A percentile compares a stretch with the other conserved stretches of the same genome.
Conservation (phyloP, 2,113 vertebrate genomes). For the Platanista minor region DNA sequence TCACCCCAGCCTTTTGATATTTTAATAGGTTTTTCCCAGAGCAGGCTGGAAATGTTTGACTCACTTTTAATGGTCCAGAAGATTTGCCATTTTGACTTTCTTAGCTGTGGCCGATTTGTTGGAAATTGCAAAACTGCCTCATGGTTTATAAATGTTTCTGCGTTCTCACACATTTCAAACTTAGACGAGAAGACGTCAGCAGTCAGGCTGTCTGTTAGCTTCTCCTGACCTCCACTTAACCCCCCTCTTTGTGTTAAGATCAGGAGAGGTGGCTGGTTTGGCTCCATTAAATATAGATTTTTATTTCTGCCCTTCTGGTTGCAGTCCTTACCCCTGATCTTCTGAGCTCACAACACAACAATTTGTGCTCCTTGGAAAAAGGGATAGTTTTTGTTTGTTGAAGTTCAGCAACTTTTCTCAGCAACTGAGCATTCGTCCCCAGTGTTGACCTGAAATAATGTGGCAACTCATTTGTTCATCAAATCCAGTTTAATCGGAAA, state of each 20-base stretch:
- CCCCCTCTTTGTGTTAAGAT: not conserved
- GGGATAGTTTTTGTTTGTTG: not conserved
- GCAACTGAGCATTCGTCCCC: not conserved
- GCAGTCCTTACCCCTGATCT: not conserved
- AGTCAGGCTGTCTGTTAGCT: not conserved
- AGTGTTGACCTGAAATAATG: not conserved
- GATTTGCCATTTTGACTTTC: slow-evolving; percentile 12
- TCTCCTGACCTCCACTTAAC: slow-evolving; percentile 6
- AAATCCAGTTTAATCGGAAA: not conserved
- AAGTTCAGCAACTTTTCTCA: not conserved
- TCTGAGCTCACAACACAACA: not conserved
- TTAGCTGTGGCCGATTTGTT: slow-evolving; percentile 40
- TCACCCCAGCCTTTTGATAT: not conserved
- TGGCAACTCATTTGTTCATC: not conserved
- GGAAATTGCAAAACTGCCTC: slow-evolving; percentile 10
- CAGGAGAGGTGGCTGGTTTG: not conserved
- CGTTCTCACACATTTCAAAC: slow-evolving; percentile 43
- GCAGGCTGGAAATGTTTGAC: not conserved
- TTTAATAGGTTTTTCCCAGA: slow-evolving; percentile 63
- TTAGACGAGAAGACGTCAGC: not conserved
- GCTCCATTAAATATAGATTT: slow-evolving; percentile 31
- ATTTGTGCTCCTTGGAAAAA: not conserved
- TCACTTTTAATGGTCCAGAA: not conserved
- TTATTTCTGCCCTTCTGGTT: slow-evolving; percentile 7
- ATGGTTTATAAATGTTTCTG: slow-evolving; percentile 59